Evolutionary conservation across 2,797 vertebrate species (phyloP), one percentile per base, ranked within the genome.

Genomic region (Onychomys arenicola): DNA sequence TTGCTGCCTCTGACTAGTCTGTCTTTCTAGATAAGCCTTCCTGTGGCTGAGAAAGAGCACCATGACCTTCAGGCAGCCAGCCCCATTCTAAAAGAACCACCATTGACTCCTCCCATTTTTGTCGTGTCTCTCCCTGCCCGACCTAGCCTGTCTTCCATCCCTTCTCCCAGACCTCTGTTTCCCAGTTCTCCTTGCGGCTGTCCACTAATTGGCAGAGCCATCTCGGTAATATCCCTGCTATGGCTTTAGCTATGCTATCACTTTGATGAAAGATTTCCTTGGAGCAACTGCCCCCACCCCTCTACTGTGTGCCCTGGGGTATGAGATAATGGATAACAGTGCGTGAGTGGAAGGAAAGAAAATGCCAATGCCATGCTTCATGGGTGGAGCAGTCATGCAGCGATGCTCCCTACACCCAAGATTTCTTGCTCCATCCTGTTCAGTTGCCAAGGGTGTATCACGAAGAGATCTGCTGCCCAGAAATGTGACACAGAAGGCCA

Each of bases 241-340:
- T 75, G 83, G 95, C 95, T 94, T 83, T 49, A 82, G 93, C 95
- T 80, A 29, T 3, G 43, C 69, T 84, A 71, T 96, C 94, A 91
- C 65, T 89, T 86, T 94, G 95, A 97, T 93, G 93, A 55, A 83
- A 92, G 96, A 55, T 92, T 75, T 93, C 76, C 95, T 90, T 27
- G 55, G 55, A 93, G 89, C 55, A 17, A 59, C 49, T 5, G 2
- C n/a, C 82, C 71, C 84, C 23, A 7, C 29, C 46, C 69, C 92
- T 90, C 75, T 1, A 13, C 61, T 61, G 34, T 14, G 73, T 6
- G 40, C 71, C 55, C 90, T 4, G 32, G 75, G 92, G 69, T 32
- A 2, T 1, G 0, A 0, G 0, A 55, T 61, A 21, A 93, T 25
- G 71, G 43, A 3, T 93, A 40, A 16, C 25, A 0, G 25, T 23